These are phyloP conservation scores for Aquatica leii DNA, from an alignment of 2,888 invertebrate species.

Conservation along the genomic window DNA sequence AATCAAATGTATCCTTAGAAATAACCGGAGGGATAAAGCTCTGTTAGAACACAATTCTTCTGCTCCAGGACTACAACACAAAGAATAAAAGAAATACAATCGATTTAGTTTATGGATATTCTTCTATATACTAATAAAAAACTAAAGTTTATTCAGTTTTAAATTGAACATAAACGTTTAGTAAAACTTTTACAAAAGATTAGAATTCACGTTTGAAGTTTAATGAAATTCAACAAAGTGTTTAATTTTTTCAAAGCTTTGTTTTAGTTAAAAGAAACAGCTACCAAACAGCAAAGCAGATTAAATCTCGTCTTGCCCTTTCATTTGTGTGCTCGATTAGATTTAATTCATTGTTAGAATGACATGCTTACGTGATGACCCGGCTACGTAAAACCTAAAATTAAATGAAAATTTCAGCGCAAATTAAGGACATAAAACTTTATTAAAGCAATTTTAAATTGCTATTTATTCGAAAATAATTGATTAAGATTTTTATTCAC, in stretches of 20 bases:
- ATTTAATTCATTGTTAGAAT: slow-evolving; percentile 8
- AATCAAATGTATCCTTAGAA: slow-evolving; percentile 37
- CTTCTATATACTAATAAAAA: background rate
- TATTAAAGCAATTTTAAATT: background rate
- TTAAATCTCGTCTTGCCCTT: slow-evolving; percentile 12
- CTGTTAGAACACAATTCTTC: slow-evolving; percentile 17
- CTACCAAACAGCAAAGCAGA: slow-evolving; percentile 8
- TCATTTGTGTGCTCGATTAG: slow-evolving; percentile 9
- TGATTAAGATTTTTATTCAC: too few species aligned
- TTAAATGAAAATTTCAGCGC: background rate
- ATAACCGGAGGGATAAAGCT: slow-evolving; percentile 25
- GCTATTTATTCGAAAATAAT: too few species aligned
- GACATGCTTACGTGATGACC: slow-evolving; percentile 13
- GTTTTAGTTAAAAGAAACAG: background rate
- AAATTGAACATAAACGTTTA: background rate
- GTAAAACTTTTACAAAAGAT: background rate
- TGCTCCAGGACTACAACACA: background rate
- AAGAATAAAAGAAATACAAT: background rate
- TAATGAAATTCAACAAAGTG: background rate
- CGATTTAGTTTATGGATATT: slow-evolving; percentile 1
- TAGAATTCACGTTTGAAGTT: background rate
- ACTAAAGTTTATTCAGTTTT: too few species aligned
- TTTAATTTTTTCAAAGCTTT: slow-evolving; percentile 4
- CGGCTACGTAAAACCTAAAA: background rate
- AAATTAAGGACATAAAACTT: background rate